These are phyloP conservation scores for Electrona antarctica DNA, from an alignment of 2,113 vertebrate genomes.

Conservation along the genomic window DNA sequence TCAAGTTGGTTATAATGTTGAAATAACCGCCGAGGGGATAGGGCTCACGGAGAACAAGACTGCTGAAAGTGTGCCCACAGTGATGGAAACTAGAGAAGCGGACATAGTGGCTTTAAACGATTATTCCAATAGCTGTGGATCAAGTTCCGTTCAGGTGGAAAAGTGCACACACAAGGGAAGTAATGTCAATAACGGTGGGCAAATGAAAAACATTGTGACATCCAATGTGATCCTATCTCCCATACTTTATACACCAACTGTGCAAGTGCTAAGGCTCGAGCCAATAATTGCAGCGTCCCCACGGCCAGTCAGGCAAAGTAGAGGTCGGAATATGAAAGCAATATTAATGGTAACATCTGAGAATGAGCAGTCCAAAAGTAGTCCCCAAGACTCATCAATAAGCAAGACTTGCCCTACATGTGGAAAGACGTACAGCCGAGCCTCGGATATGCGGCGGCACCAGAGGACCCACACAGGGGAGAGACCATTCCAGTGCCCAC, in stretches of 20 bases:
- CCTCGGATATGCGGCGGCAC: constrained; percentile 46
- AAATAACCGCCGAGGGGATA: constrained; percentile 13
- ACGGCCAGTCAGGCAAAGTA: constrained; percentile 1
- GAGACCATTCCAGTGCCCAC: constrained; percentile 28
- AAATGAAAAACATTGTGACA: neutral
- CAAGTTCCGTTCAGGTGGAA: neutral
- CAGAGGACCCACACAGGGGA: constrained; percentile 42
- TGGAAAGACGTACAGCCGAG: constrained; percentile 42
- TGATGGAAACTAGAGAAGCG: constrained; percentile 2
- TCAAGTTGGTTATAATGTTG: constrained; percentile 13
- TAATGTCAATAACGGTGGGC: neutral
- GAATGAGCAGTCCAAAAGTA: constrained; percentile 4
- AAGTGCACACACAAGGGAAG: neutral
- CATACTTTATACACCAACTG: neutral
- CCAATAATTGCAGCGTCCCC: neutral
- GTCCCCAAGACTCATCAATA: neutral
- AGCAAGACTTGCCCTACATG: constrained; percentile 46
- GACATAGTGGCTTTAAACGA: neutral
- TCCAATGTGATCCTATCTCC: neutral
- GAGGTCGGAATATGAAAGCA: neutral
- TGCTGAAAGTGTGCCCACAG: neutral
- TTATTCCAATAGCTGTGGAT: neutral
- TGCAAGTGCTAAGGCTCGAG: neutral
- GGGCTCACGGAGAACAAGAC: neutral
- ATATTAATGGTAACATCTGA: neutral